Percentiles rank a stretch among this genome's conserved stretches.
Conservation (phyloP, 2,888 invertebrate genomes). For the Ashinkailepas kermadecensis region DNA sequence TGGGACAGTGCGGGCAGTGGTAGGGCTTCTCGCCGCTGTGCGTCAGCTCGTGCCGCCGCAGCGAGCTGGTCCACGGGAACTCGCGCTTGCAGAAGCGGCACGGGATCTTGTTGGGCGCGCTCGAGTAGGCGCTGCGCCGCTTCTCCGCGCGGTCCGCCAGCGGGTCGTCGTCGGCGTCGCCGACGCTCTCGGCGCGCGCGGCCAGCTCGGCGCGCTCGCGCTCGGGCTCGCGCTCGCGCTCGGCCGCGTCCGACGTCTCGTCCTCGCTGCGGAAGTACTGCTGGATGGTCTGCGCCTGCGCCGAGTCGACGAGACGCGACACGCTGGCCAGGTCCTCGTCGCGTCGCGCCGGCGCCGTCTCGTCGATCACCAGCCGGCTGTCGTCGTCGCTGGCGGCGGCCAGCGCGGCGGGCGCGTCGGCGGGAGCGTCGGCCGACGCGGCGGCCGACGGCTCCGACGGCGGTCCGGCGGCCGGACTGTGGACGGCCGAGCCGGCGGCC, state of each 20-base stretch:
- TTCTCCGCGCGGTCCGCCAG: conserved; percentile 50
- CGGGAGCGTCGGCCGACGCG: conserved; percentile 20
- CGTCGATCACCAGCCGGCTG: conserved; percentile 86
- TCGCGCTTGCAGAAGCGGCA: conserved; percentile 90
- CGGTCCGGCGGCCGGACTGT: not conserved
- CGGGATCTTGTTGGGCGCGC: conserved; percentile 86
- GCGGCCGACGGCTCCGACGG: not conserved
- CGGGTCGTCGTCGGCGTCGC: conserved; percentile 58
- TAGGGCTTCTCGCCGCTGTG: conserved; percentile 95
- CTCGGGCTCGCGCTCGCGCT: too few species aligned
- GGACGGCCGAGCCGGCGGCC: conserved; percentile 20
- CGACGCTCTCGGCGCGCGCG: conserved; percentile 35
- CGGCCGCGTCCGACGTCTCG: conserved; percentile 39
- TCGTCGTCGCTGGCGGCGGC: conserved; percentile 49
- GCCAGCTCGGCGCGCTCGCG: conserved; percentile 55
- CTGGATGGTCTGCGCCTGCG: conserved; percentile 55
- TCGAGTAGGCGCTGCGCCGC: conserved; percentile 89
- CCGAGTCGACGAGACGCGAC: conserved; percentile 65
- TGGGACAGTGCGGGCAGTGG: conserved; percentile 85
- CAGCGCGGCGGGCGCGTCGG: conserved; percentile 12
- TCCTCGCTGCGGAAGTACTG: conserved; percentile 49
- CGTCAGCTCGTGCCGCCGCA: conserved; percentile 87
- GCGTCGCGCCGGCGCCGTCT: conserved; percentile 37
- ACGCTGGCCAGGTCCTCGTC: conserved; percentile 65
- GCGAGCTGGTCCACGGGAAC: conserved; percentile 93